Conservation (phyloP, 2,888 invertebrate species). For the Apoda limacodes region DNA sequence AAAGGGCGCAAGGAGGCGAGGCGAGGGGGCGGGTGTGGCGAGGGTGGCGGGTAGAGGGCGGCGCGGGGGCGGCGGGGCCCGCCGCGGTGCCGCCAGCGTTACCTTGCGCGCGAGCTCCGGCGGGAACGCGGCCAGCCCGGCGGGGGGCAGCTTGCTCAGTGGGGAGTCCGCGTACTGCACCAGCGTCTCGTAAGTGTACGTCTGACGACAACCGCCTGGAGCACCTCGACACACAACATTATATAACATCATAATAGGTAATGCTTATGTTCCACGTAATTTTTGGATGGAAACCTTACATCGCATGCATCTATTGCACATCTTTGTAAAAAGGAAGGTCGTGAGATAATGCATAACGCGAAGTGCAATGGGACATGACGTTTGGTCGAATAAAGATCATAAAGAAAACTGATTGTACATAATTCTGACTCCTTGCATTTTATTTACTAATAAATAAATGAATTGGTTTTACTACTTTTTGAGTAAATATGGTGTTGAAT, state of each 20-base stretch:
- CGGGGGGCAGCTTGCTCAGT: conserved; percentile 65
- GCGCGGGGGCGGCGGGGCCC: conserved; percentile 23
- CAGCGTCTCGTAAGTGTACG: conserved; percentile 65
- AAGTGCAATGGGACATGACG: no score
- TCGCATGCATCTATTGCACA: no score
- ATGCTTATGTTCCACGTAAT: no score
- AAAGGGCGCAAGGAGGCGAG: conserved; percentile 30
- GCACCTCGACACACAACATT: conserved; percentile 28
- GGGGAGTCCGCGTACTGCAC: conserved; percentile 67
- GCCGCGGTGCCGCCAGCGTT: conserved; percentile 34
- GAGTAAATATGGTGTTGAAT: no score
- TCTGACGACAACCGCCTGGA: conserved; percentile 44
- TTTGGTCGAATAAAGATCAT: no score
- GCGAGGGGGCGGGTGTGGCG: conserved; percentile 17
- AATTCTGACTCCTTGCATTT: no score
- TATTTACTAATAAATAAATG: no score
- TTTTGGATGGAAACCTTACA: no score
- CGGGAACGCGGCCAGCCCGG: conserved; percentile 57
- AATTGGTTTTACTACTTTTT: no score
- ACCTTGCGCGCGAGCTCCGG: conserved; percentile 67
- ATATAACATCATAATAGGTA: neutral
- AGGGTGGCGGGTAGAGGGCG: conserved; percentile 19
- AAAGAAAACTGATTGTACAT: no score
- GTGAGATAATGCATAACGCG: no score
- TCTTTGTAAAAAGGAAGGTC: no score